Percentiles rank a stretch among this genome's conserved stretches.
These are phyloP conservation scores for Paraplagusia blochii DNA, from an alignment of 2,113 vertebrate genomes.

Conservation along the genomic window DNA sequence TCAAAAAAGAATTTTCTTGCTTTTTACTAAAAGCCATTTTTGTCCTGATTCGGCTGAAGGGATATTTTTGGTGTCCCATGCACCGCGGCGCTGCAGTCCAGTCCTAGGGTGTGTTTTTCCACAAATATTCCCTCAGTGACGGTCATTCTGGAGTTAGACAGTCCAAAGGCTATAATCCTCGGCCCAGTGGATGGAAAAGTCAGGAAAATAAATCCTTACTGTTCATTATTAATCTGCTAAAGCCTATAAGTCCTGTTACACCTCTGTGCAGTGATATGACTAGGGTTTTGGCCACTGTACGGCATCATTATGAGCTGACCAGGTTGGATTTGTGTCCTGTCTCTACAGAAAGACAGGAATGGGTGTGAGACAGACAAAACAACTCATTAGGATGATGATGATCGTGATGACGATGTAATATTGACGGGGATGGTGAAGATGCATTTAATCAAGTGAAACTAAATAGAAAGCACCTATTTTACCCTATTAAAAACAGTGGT, in stretches of 20 bases:
- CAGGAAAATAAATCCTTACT: constrained; percentile 63
- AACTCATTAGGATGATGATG: no score
- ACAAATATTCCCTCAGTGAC: constrained; percentile 48
- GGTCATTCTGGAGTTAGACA: constrained; percentile 44
- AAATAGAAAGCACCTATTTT: no score
- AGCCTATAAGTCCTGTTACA: constrained; percentile 46
- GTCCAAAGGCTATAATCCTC: constrained; percentile 64
- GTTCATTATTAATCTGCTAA: constrained; percentile 64
- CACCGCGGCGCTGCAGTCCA: constrained; percentile 26
- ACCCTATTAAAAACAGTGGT: no score
- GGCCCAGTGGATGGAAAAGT: constrained; percentile 53
- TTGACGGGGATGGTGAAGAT: no score
- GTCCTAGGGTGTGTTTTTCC: constrained; percentile 51
- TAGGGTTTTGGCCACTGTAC: constrained; percentile 17
- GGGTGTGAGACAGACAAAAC: constrained; percentile 4
- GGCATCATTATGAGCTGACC: constrained; percentile 46
- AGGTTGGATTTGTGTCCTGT: constrained; percentile 37
- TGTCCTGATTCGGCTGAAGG: constrained; percentile 27
- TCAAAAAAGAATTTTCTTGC: no score
- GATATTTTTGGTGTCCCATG: constrained; percentile 34
- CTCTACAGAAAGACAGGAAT: not conserved
- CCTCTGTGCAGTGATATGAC: constrained; percentile 41
- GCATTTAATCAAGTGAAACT: no score
- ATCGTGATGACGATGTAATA: no score
- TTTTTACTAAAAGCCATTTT: constrained; percentile 27